phyloP scores from a whole-genome alignment of 2,113 vertebrate genomes.

The Camelus dromedarius region DNA sequence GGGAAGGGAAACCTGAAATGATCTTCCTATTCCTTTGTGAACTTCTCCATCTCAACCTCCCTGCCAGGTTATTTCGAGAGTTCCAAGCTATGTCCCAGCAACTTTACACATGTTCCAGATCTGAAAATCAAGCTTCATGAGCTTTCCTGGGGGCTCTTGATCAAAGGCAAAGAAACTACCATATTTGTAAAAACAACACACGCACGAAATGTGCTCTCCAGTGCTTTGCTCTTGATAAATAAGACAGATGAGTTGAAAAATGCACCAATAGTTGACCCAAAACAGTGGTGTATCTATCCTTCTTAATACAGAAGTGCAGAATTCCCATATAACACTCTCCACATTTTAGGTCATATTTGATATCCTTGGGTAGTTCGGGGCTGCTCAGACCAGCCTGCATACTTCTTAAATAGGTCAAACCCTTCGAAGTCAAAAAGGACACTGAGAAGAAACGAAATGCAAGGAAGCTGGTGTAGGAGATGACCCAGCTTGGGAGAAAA shows the following conservation, averaged over 20 bases:
- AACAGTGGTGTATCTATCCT: neutral
- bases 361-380: neutral
- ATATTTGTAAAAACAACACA: neutral
- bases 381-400: neutral
- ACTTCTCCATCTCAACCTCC: neutral
- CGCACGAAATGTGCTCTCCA: neutral
- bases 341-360: neutral
- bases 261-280: neutral
- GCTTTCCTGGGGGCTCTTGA: neutral
- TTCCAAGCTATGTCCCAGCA: neutral
- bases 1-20: neutral
- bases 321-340: neutral
- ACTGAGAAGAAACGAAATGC: neutral
- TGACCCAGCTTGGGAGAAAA: neutral
- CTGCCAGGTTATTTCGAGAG: neutral
- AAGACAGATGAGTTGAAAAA: neutral
- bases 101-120: neutral
- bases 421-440: neutral
- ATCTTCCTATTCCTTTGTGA: neutral
- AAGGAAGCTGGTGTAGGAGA: neutral
- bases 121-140: neutral
- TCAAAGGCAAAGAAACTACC: neutral
- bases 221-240: neutral
- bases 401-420: neutral
- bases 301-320: neutral